Evolutionary conservation across 2,888 invertebrate genomes (phyloP).

Genomic region (Diarsia dahlii): DNA sequence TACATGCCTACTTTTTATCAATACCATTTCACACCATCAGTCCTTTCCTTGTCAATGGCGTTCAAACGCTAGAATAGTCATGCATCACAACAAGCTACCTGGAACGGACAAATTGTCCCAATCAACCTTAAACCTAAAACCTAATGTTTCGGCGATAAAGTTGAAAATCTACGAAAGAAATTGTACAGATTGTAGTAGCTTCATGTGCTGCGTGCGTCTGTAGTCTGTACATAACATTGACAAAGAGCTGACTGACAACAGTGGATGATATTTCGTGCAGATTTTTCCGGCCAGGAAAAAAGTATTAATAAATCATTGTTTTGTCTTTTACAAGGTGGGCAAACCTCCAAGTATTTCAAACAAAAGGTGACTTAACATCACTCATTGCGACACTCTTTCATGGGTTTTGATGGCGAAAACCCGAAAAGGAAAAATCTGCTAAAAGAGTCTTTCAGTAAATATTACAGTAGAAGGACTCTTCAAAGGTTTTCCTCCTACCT

Average conservation of each 20-base stretch:
- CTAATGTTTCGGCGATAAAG: too few relatives aligned
- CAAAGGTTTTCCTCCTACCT: too few relatives aligned
- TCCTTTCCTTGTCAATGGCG: too few relatives aligned
- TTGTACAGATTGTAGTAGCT: too few relatives aligned
- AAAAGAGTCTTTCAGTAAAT: not conserved
- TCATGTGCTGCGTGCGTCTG: too few relatives aligned
- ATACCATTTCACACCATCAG: too few relatives aligned
- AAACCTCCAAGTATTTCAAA: constrained; percentile 50
- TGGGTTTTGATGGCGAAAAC: not conserved
- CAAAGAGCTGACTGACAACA: constrained; percentile 12
- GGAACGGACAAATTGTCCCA: too few relatives aligned
- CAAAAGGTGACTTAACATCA: constrained; percentile 39
- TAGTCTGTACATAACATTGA: not conserved
- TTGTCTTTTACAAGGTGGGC: constrained; percentile 53
- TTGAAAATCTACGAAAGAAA: too few relatives aligned
- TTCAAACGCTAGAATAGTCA: too few relatives aligned
- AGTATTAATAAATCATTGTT: constrained; percentile 56
- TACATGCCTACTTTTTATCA: too few relatives aligned
- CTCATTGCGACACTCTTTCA: constrained; percentile 5
- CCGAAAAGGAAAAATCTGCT: not conserved
- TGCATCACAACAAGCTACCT: too few relatives aligned
- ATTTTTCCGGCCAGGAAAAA: constrained; percentile 41
- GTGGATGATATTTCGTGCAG: not conserved
- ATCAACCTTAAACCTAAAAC: too few relatives aligned
- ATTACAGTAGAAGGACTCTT: not conserved